phyloP scores from a whole-genome alignment of 2,888 invertebrate species.

The Cryptus viduatorius region DNA sequence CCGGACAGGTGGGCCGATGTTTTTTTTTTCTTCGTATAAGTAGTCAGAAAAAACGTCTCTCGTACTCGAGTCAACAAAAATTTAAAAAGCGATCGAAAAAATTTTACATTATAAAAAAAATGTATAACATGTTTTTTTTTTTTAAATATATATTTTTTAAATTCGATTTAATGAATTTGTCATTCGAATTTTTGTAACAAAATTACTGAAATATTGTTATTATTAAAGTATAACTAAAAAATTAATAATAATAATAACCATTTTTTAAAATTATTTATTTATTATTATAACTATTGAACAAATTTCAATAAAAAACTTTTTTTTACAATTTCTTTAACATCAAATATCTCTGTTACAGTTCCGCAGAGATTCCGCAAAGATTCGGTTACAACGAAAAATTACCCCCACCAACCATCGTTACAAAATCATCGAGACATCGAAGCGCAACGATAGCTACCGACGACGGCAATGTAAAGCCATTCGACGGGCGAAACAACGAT shows the following conservation, averaged over 20 bases:
- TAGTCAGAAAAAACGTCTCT: background rate
- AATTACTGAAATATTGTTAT: too few species aligned
- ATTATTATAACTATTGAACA: background rate
- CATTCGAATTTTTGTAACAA: too few species aligned
- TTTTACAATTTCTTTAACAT: background rate
- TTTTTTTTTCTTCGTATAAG: background rate
- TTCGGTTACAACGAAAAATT: constrained; percentile 67
- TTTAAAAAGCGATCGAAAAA: background rate
- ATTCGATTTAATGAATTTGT: too few species aligned
- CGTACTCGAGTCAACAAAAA: too few species aligned
- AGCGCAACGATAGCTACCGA: constrained; percentile 41
- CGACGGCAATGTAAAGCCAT: constrained; percentile 44
- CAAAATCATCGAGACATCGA: constrained; percentile 57
- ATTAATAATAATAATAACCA: too few species aligned
- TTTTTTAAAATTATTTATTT: too few species aligned
- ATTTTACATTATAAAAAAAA: too few species aligned
- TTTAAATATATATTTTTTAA: too few species aligned
- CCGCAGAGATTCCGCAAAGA: constrained; percentile 54
- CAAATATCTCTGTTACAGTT: constrained; percentile 35
- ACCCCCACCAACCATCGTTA: constrained; percentile 38
- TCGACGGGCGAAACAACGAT: constrained; percentile 53
- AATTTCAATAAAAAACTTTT: background rate
- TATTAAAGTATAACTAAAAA: too few species aligned
- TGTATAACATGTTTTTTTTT: too few species aligned
- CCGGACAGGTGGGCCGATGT: constrained; percentile 67